phyloP scores from a whole-genome alignment of 1,140 invertebrate species.

The Lordiphosa collinella region DNA sequence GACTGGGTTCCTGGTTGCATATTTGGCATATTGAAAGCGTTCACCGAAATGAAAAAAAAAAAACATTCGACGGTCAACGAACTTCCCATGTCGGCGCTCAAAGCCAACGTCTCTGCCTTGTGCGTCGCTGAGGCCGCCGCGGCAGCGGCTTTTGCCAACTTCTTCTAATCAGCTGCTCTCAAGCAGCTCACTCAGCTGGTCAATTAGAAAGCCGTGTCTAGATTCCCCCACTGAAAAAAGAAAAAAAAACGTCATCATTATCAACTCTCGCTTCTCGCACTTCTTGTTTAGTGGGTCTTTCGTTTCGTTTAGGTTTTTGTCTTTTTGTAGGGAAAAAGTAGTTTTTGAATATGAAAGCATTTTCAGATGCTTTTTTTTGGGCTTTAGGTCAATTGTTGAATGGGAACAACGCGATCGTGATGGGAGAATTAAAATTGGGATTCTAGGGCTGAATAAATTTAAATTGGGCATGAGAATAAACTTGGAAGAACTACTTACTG shows the following conservation, averaged over 20 bases:
- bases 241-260: conserved; percentile 38
- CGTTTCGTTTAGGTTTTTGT: conserved; percentile 2
- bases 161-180: conserved; percentile 58
- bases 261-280: conserved; percentile 63
- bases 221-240: conserved; percentile 1
- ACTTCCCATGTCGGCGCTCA: conserved; percentile 49
- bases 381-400: conserved; percentile 38
- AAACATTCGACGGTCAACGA: conserved; percentile 68
- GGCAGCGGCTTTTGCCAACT: conserved; percentile 45
- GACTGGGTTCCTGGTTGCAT: conserved; percentile 62
- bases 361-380: conserved; percentile 24
- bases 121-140: conserved; percentile 8
- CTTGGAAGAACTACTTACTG: too few relatives aligned
- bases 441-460: too few relatives aligned
- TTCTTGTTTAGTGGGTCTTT: conserved; percentile 48
- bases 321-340: conserved; percentile 2
- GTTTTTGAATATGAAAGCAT: conserved; percentile 52
- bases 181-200: conserved; percentile 23
- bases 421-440: neutral
- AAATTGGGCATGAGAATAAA: too few relatives aligned
- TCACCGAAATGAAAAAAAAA: conserved; percentile 41
- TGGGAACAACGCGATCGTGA: conserved; percentile 25
- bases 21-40: conserved; percentile 71
- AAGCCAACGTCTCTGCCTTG: conserved; percentile 38
- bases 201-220: conserved; percentile 48